Percentiles rank a stretch among this genome's conserved stretches.
These are phyloP conservation scores for Steinernema feltiae DNA, from an alignment of 1,140 invertebrate species.

Conservation along the genomic window DNA sequence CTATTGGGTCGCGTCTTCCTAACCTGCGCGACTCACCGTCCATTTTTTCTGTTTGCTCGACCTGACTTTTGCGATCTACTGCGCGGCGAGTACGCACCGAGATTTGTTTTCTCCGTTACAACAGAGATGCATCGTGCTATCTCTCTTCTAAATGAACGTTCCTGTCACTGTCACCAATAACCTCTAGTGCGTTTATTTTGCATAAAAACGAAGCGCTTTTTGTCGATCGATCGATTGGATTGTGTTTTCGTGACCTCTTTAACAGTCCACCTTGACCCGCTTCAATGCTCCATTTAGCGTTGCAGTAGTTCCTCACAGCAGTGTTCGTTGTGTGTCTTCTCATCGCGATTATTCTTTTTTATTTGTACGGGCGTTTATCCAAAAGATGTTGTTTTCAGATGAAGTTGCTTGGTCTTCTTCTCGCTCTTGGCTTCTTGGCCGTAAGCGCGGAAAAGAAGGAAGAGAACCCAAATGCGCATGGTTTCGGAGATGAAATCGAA, in stretches of 20 bases:
- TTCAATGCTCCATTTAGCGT: background rate
- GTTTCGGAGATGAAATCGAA: conserved; percentile 56
- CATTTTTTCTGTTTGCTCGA: background rate
- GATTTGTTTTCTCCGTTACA: no score
- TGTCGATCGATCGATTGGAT: background rate
- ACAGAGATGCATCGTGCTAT: no score
- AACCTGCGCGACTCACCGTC: no score
- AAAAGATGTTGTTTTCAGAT: conserved; percentile 3
- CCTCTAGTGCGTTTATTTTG: no score
- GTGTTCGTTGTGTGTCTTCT: background rate
- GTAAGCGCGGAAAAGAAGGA: conserved; percentile 11
- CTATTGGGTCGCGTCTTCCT: no score
- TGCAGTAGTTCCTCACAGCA: background rate
- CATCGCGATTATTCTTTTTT: background rate
- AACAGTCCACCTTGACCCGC: background rate
- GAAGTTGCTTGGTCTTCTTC: background rate
- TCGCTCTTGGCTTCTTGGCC: background rate
- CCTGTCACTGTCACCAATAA: no score
- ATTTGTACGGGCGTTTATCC: no score
- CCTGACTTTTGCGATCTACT: background rate
- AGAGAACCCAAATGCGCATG: conserved; percentile 18
- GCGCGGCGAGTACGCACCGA: no score
- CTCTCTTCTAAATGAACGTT: no score
- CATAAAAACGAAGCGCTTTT: background rate
- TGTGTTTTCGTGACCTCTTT: background rate